Evolutionary conservation across 1,140 invertebrate genomes (phyloP), one percentile per base, ranked within the genome.

Genomic region (Aphelinus atriplicis): DNA sequence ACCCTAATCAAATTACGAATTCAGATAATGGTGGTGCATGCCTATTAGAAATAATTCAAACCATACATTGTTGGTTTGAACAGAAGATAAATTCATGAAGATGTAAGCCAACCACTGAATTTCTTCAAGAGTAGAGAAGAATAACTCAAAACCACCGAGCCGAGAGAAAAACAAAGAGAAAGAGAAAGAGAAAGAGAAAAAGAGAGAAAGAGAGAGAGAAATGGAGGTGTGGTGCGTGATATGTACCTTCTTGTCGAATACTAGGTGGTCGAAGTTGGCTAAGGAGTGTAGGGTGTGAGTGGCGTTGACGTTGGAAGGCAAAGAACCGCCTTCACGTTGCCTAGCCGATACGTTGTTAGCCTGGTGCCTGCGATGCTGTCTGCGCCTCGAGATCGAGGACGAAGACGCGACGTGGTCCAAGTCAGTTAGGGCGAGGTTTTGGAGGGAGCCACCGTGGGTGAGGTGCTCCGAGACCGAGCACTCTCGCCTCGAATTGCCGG

Each of bases 271-370:
- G 58, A 87, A 81, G 81, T 86, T 87, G 65, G 80, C 85, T 66
- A 86, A 78, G 7, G 86, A 84, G 46, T 50, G 42, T 68, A 87
- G 78, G 71, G 83, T 86, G 69, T 88, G 86, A 1, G 87, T 88
- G 47, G 89, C 86, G 80, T 91, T 90, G 60, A 91, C 90, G 84
- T 90, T 90, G 26, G 89, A 90, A 0, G 91, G 91, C 72, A 91
- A 83, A 45, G 90, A 91, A 74, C 92, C 92, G 67, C 92, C 92
- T 87, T 93, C 92, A 10, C 91, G 87, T 81, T 92, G 91, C 68
- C 92, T 86, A 5, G 92, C 89, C 70, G 91, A 92, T 1, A 91
- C 90, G 78, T 84, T 88, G 3, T 85, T 82, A 56, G 84, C 85
- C 1, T 83, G 80, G 58, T 84, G 82, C 73, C 86, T 87, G 67